Evolutionary conservation across 2,888 invertebrate species (phyloP).

Genomic region (Thumatha senex): DNA sequence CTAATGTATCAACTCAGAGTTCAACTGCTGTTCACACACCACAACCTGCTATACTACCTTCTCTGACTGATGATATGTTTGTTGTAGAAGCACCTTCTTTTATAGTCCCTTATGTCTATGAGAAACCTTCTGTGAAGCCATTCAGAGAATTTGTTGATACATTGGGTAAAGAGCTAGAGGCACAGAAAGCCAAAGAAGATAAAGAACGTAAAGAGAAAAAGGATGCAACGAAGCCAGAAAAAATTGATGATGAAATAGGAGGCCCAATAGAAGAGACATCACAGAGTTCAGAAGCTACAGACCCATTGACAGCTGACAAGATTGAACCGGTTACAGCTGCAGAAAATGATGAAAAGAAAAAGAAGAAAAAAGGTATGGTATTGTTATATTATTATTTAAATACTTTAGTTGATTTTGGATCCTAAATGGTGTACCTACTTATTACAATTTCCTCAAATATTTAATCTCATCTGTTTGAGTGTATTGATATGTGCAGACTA

Average conservation of each 20-base stretch:
- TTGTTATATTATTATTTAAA: too few relatives aligned
- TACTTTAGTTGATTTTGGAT: too few relatives aligned
- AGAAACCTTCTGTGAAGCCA: conserved; percentile 92
- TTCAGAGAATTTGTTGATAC: conserved; percentile 88
- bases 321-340: conserved; percentile 50
- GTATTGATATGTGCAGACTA: too few relatives aligned
- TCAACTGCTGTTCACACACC: conserved; percentile 17
- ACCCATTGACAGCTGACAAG: background rate
- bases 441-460: too few relatives aligned
- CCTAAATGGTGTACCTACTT: too few relatives aligned
- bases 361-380: conserved; percentile 53
- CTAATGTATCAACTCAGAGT: conserved; percentile 52
- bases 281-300: background rate
- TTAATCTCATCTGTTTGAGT: too few relatives aligned
- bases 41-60: conserved; percentile 87
- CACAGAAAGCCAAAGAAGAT: conserved; percentile 83
- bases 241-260: conserved; percentile 51
- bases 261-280: conserved; percentile 44
- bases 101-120: conserved; percentile 96
- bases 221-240: conserved; percentile 55
- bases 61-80: conserved; percentile 95
- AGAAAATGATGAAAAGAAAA: conserved; percentile 50
- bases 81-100: conserved; percentile 96
- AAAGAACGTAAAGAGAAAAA: conserved; percentile 62
- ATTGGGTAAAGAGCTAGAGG: conserved; percentile 85